phyloP scores from a whole-genome alignment of 2,113 vertebrate species.

The Corythornis vintsioides region DNA sequence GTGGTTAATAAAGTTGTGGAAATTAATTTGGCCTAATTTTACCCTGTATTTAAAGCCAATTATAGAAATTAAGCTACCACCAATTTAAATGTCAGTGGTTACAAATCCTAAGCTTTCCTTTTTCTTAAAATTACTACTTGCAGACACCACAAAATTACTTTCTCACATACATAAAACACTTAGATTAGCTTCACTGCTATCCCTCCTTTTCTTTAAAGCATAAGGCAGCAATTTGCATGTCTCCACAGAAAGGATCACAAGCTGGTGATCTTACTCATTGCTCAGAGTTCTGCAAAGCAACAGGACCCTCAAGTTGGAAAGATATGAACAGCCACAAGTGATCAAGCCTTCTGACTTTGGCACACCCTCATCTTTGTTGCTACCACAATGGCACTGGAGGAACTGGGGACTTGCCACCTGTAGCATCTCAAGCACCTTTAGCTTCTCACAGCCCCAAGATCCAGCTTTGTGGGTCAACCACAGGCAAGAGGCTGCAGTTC shows the following conservation, averaged over 20 bases:
- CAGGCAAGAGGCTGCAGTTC: neutral
- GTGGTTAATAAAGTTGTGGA: neutral
- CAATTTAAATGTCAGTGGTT: neutral
- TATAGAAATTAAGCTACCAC: neutral
- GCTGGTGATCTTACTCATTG: neutral
- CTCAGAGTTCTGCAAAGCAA: neutral
- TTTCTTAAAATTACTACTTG: constrained; percentile 11
- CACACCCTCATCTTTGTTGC: neutral
- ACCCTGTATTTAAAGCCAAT: neutral
- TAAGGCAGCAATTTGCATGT: neutral
- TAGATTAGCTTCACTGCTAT: neutral
- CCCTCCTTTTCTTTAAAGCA: neutral
- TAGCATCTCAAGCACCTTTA: neutral
- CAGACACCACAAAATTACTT: neutral
- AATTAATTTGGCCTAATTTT: neutral
- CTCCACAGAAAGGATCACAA: neutral
- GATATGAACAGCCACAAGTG: neutral
- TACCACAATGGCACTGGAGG: neutral
- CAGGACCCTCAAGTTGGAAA: neutral
- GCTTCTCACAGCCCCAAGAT: neutral
- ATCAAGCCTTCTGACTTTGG: neutral
- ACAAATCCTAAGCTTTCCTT: neutral
- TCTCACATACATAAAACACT: neutral
- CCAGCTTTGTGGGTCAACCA: neutral
- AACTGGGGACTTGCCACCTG: neutral